Evolutionary conservation across 2,888 invertebrate genomes (phyloP).

Genomic region (Xestobium rufovillosum): DNA sequence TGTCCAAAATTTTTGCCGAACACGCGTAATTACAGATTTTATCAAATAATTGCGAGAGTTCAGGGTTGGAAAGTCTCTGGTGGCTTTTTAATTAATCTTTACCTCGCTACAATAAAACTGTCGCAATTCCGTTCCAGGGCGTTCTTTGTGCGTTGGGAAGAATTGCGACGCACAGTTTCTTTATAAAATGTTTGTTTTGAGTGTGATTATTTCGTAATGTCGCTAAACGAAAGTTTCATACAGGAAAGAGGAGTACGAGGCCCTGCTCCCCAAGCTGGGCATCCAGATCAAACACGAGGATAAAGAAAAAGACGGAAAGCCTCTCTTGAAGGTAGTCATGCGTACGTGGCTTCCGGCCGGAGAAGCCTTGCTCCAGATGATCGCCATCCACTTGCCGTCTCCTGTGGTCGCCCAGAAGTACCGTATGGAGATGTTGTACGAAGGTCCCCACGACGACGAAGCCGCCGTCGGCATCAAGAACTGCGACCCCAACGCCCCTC

Average conservation of each 20-base stretch:
- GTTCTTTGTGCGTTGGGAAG: too few relatives aligned
- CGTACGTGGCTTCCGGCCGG: conserved; percentile 99
- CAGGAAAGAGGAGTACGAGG: conserved; percentile 89
- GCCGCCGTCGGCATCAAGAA: conserved; percentile 54
- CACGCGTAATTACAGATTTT: too few relatives aligned
- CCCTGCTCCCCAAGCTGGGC: conserved; percentile 81
- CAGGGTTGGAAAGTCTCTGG: too few relatives aligned
- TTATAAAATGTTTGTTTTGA: too few relatives aligned
- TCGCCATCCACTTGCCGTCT: conserved; percentile 98
- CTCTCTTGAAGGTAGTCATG: conserved; percentile 95
- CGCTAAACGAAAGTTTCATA: too few relatives aligned
- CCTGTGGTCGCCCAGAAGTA: conserved; percentile 99
- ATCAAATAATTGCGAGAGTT: too few relatives aligned
- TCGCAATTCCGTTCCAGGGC: too few relatives aligned
- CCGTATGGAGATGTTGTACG: conserved; percentile 99
- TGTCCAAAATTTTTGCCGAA: too few relatives aligned
- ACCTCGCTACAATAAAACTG: too few relatives aligned
- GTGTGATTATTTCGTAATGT: too few relatives aligned
- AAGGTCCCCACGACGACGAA: conserved; percentile 95
- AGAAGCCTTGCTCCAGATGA: conserved; percentile 99
- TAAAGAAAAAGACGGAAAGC: conserved; percentile 93
- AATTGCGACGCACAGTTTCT: too few relatives aligned
- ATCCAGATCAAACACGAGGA: conserved; percentile 92
- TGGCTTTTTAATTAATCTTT: too few relatives aligned
- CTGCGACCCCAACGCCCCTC: conserved; percentile 93